Evolutionary conservation across 1,140 invertebrate species (phyloP), one percentile per base, ranked within the genome.

Genomic region (Hestina assimilis): DNA sequence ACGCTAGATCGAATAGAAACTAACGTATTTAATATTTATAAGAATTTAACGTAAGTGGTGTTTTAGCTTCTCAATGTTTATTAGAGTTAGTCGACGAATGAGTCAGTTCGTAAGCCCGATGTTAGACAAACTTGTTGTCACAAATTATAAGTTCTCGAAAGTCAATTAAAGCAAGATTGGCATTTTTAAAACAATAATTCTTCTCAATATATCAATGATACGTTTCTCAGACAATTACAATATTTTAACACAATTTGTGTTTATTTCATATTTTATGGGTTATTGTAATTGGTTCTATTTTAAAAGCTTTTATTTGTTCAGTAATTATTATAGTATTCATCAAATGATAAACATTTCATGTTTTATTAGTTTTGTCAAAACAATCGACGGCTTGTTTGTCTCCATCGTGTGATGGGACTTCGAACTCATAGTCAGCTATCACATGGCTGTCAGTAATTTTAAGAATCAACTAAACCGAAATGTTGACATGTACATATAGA

Each of bases 371-470:
- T 9, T 28, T 28, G 8, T 6, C n/a, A 9, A 9, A n/a, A 28
- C 8, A 7, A 7, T 28, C 24, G 24, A 35, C 12, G 15, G 0
- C 31, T 35, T 15, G 59, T 84, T 87, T 86, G 66, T 86, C 77
- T 83, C 73, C 79, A 76, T 78, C 79, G 82, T 54, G 78, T 75
- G 63, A 64, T 70, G 77, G 72, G 63, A 72, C 74, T 78, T 62
- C 21, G 61, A 79, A 70, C 85, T 83, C 85, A 88, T 83, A 83
- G 85, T 87, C 83, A 87, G 85, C 85, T 88, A 86, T 88, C 85
- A 88, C 72, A 88, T 88, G 85, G 85, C 85, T 88, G 85, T 88
- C 85, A 87, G 73, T 88, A 88, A 84, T 85, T 87, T 77, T 88
- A 88, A 88, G 85, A 62, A 82, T 77, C 75, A 84, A 83, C 74